Conservation (phyloP, 92 coral and sea anemone genomes). For the Zoanthus sansibaricus region DNA sequence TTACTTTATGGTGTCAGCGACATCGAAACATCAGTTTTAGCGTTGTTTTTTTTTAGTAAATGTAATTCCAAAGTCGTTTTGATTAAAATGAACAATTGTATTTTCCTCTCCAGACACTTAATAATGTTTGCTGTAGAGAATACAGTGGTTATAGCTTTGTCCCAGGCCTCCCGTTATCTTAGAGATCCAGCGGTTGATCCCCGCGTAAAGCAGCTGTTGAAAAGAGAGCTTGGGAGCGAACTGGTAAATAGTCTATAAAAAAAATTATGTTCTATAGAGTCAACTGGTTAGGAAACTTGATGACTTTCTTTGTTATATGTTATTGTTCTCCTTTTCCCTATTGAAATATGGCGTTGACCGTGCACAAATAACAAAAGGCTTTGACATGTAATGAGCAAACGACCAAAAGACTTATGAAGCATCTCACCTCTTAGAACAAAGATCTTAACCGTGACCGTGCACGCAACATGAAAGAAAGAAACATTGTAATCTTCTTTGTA, state of each 20-base stretch:
- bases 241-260: conserved; percentile 70
- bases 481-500: no score
- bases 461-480: no score
- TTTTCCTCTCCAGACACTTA: conserved; percentile 54
- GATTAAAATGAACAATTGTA: not conserved
- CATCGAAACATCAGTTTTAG: not conserved
- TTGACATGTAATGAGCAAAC: no score
- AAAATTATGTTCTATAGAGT: not conserved
- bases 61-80: not conserved
- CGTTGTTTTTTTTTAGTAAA: no score
- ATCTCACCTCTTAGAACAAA: no score
- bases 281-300: not conserved
- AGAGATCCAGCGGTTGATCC: conserved; percentile 92
- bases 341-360: no score
- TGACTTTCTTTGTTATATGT: no score
- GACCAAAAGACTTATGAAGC: no score
- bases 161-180: conserved; percentile 94
- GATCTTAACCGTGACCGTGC: no score
- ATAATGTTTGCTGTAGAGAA: conserved; percentile 95
- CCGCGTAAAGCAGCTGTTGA: conserved; percentile 89
- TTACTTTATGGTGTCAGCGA: not conserved
- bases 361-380: no score
- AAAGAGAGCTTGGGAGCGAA: conserved; percentile 97
- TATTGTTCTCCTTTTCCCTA: no score
- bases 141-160: conserved; percentile 81